phyloP scores from a whole-genome alignment of 1,140 invertebrate genomes.

The Eupristina koningsbergeri region DNA sequence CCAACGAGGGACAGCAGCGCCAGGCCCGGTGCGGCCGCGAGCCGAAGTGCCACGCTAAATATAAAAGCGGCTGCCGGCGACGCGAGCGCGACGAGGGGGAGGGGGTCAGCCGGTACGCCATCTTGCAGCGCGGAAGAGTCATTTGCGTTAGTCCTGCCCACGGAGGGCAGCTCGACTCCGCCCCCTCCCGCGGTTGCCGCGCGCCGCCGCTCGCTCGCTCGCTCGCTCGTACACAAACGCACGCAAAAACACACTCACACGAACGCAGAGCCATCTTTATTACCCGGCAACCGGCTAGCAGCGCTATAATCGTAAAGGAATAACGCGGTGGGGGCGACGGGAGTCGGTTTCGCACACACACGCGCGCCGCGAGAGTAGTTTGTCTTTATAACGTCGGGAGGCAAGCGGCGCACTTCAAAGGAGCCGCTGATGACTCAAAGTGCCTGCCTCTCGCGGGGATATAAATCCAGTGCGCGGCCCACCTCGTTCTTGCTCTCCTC shows the following conservation, averaged over 20 bases:
- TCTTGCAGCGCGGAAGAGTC: constrained; percentile 72
- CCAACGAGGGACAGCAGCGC: constrained; percentile 23
- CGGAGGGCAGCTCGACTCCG: constrained; percentile 73
- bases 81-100: not conserved
- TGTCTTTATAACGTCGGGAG: constrained; percentile 73
- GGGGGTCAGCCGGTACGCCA: constrained; percentile 63
- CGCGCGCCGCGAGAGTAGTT: constrained; percentile 71
- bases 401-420: constrained; percentile 71
- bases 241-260: constrained; percentile 59
- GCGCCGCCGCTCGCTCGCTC: constrained; percentile 67
- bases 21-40: constrained; percentile 24
- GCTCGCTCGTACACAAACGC: too few species aligned
- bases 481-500: constrained; percentile 63
- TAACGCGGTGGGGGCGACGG: constrained; percentile 51
- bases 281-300: constrained; percentile 61
- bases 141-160: constrained; percentile 75
- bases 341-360: constrained; percentile 33
- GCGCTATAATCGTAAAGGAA: constrained; percentile 70
- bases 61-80: constrained; percentile 63
- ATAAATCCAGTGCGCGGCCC: constrained; percentile 67
- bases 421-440: constrained; percentile 74
- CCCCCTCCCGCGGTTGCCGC: constrained; percentile 63
- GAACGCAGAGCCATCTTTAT: constrained; percentile 75
- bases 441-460: constrained; percentile 66
- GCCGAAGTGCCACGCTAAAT: constrained; percentile 64